Conservation (phyloP, 2,888 invertebrate species). For the Scaptomyza tumidula region DNA sequence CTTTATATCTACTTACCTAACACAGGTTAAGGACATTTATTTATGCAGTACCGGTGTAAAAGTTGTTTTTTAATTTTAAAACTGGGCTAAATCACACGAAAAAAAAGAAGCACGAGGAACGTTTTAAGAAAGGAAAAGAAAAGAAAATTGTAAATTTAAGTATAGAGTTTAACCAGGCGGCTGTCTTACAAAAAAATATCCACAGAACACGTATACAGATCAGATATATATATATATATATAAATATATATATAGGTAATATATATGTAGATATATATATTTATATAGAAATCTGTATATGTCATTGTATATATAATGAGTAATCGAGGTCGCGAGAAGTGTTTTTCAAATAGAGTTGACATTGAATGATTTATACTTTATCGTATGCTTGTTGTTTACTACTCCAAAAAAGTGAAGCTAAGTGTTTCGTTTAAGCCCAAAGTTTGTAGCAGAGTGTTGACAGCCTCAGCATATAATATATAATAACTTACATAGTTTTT, state of each 20-base stretch:
- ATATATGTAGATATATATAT: slow-evolving; percentile 17
- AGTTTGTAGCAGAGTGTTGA: slow-evolving; percentile 16
- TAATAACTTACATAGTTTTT: slow-evolving; percentile 18
- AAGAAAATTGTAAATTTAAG: slow-evolving; percentile 60
- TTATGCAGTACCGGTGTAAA: slow-evolving; percentile 67
- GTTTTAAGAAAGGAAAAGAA: slow-evolving; percentile 32
- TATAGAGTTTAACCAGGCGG: slow-evolving; percentile 61
- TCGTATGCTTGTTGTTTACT: slow-evolving; percentile 17
- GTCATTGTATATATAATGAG: slow-evolving; percentile 39
- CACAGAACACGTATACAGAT: slow-evolving; percentile 22
- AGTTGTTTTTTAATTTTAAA: slow-evolving; percentile 78
- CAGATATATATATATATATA: no score
- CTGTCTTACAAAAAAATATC: slow-evolving; percentile 33
- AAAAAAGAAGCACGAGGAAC: slow-evolving; percentile 33
- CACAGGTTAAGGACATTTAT: slow-evolving; percentile 70
- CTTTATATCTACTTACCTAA: slow-evolving; percentile 20
- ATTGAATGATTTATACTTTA: slow-evolving; percentile 4
- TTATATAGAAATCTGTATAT: slow-evolving; percentile 27
- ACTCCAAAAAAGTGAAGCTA: background rate
- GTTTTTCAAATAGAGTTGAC: slow-evolving; percentile 8
- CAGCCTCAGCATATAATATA: slow-evolving; percentile 7
- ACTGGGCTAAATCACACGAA: slow-evolving; percentile 14
- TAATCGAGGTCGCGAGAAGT: slow-evolving; percentile 16
- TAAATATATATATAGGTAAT: no score
- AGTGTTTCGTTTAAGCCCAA: slow-evolving; percentile 19